Evolutionary conservation across 2,888 invertebrate genomes (phyloP).

Genomic region (Toxonevra muliebris): DNA sequence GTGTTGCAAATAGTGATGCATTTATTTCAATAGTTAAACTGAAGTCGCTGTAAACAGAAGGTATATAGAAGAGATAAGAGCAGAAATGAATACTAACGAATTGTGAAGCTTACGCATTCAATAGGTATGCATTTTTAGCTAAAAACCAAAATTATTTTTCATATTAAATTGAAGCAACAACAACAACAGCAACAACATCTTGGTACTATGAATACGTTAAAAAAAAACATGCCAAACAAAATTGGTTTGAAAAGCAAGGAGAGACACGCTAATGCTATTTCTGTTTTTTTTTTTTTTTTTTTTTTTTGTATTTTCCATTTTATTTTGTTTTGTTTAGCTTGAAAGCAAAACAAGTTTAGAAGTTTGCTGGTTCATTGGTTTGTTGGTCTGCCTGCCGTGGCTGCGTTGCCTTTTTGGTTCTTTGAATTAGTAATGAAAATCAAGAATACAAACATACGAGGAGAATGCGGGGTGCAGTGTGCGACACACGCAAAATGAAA

Average conservation of each 20-base stretch:
- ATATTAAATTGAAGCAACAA: background rate
- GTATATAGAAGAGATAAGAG: too few species aligned
- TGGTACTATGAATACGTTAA: constrained; percentile 5
- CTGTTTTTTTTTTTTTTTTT: too few species aligned
- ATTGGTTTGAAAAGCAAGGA: background rate
- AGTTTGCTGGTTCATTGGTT: background rate
- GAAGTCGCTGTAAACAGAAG: too few species aligned
- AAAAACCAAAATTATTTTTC: background rate
- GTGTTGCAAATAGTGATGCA: too few species aligned
- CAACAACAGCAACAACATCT: constrained; percentile 1
- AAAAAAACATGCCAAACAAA: constrained; percentile 1
- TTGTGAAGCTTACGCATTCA: background rate
- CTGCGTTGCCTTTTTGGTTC: too few species aligned
- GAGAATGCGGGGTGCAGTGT: background rate
- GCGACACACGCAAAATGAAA: background rate
- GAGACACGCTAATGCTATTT: background rate
- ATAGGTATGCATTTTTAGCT: background rate
- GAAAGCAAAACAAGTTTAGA: background rate
- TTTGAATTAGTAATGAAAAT: background rate
- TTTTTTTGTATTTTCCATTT: too few species aligned
- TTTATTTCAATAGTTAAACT: too few species aligned
- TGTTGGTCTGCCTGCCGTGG: too few species aligned
- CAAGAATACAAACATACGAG: background rate
- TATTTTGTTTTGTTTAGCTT: too few species aligned
- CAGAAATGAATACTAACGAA: background rate